phyloP scores from a whole-genome alignment of 92 coral and sea anemone species.

The Pocillopora meandrina region DNA sequence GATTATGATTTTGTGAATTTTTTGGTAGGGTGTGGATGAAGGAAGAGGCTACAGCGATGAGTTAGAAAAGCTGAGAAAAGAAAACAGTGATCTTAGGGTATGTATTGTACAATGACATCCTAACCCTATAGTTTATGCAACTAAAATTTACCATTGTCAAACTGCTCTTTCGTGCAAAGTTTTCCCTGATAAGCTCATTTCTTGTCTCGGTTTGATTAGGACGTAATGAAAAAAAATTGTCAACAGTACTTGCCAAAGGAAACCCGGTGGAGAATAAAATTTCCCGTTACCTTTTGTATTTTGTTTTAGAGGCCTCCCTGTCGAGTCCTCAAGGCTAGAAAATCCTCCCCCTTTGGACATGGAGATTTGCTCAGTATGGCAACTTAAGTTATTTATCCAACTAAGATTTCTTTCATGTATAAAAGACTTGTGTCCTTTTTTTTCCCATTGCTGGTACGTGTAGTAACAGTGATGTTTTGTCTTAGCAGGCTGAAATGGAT shows the following conservation, averaged over 20 bases:
- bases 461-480: not conserved
- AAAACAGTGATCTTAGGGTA: constrained; percentile 18
- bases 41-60: constrained; percentile 22
- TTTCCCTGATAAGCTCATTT: too few species aligned
- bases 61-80: constrained; percentile 28
- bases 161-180: not conserved
- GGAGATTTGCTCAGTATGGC: too few species aligned
- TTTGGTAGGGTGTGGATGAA: constrained; percentile 19
- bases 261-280: too few species aligned
- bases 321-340: too few species aligned
- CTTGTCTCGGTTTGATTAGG: too few species aligned
- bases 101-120: not conserved
- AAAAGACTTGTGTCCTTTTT: not conserved
- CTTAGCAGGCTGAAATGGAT: constrained; percentile 56
- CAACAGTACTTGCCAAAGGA: too few species aligned
- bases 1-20: not conserved
- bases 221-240: too few species aligned
- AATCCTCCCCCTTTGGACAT: too few species aligned
- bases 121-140: not conserved
- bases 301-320: too few species aligned
- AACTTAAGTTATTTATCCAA: too few species aligned
- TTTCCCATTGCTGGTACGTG: not conserved
- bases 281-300: too few species aligned
- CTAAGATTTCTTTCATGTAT: not conserved
- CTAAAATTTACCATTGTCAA: not conserved